Base-by-base conservation (phyloP, 2,888 invertebrate genomes). In the Cheiracanthium punctorium region DNA sequence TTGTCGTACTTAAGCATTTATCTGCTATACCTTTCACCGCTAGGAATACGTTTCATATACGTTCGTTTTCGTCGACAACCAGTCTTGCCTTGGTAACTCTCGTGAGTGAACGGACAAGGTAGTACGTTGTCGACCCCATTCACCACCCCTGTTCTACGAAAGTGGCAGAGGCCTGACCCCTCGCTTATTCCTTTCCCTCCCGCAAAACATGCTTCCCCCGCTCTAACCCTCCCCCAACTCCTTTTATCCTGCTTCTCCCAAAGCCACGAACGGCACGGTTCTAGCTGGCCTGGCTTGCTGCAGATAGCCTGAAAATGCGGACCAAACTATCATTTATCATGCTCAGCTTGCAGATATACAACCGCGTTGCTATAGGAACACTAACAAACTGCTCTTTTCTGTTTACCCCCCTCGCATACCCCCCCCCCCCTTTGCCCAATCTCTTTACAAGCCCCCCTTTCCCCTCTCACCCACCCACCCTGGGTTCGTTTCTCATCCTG, bases 341-440 rank as follows among this genome's bases (percentile, higher is more conserved):
- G 85, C 85, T 86, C 80, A 75, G 85, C 85, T 86, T 86, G 85
- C 85, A 86, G 85, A 86, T 86, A 86, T 79, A 85, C 80, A 86
- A 86, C 80, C 80, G 52, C 80, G 85, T 86, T 75, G 80, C 85
- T 80, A 86, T 86, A 75, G 85, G 70, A 86, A 86, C 85, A 76
- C 80, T 86, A 86, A 86, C 85, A 86, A 86, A 86, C 85, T 86
- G 85, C 85, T 86, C 85, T 86, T 86, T 80, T 86, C 85, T 86
- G 85, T 80, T 86, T 76, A 75, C 85, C 80, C 75, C 71, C 82
- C 48, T 69, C n/a, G n/a, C n/a, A n/a, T n/a, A n/a, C 20, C 20
- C 33, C 41, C 14, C 43, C 58, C 48, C 73, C 67, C 72, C 52
- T 29, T 29, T 14, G 72, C 74, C 73, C 72, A 73, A 67, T 48